Percentiles rank a stretch among this genome's conserved stretches.
Conservation (phyloP, 2,888 invertebrate genomes). For the Parthenolecanium corni region DNA sequence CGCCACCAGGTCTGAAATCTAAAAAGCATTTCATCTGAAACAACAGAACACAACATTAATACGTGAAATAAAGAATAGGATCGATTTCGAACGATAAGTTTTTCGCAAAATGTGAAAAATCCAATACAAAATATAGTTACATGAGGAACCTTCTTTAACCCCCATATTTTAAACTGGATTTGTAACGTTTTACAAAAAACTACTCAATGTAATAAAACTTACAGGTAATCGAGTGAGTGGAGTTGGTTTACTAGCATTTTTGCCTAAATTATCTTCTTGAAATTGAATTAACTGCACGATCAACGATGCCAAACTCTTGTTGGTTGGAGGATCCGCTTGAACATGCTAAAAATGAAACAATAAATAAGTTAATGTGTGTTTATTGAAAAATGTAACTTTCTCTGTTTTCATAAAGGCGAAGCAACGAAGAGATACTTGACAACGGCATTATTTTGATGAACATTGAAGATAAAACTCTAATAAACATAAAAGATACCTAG, state of each 20-base stretch:
- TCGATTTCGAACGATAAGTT: background rate
- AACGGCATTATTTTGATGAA: no score
- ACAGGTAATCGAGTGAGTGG: slow-evolving; percentile 78
- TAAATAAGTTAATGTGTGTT: no score
- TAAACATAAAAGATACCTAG: no score
- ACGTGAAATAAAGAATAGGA: slow-evolving; percentile 23
- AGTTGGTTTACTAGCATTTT: slow-evolving; percentile 75
- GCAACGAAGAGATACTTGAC: no score
- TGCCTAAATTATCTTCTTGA: slow-evolving; percentile 90
- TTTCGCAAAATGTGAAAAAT: background rate
- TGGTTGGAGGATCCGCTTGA: slow-evolving; percentile 87
- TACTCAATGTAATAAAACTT: slow-evolving; percentile 34
- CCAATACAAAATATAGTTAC: background rate
- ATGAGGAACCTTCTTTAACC: background rate
- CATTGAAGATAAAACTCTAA: no score
- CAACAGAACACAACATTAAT: no score
- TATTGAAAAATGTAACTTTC: no score
- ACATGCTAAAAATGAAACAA: slow-evolving; percentile 51
- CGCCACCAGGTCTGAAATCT: slow-evolving; percentile 89
- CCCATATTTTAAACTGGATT: background rate
- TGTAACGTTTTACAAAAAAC: background rate
- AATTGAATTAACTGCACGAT: slow-evolving; percentile 85
- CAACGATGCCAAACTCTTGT: slow-evolving; percentile 74
- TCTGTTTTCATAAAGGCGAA: no score
- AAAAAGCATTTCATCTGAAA: slow-evolving; percentile 84